A percentile compares a stretch with the other conserved stretches of the same genome.
phyloP scores from a whole-genome alignment of 2,888 invertebrate genomes.

The Pyralis farinalis region DNA sequence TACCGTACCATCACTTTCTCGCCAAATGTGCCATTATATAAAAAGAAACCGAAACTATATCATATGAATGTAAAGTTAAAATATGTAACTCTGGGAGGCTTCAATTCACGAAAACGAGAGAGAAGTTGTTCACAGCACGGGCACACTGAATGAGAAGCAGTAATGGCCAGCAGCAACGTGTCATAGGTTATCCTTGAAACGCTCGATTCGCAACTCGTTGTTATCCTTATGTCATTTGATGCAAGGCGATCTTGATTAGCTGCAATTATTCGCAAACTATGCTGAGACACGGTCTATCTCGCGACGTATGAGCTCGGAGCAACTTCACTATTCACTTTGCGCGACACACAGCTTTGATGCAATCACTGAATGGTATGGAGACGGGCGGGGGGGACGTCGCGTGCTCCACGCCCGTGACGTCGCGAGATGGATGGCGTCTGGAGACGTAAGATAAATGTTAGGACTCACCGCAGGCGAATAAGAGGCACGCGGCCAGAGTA shows the following conservation, averaged over 20 bases:
- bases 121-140: constrained; percentile 37
- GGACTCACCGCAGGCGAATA: constrained; percentile 80
- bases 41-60: no score
- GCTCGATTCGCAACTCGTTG: constrained; percentile 43
- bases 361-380: constrained; percentile 56
- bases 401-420: constrained; percentile 67
- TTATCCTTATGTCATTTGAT: constrained; percentile 58
- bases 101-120: constrained; percentile 13
- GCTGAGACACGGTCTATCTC: constrained; percentile 62
- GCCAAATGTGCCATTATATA: constrained; percentile 35
- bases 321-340: constrained; percentile 73
- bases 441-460: constrained; percentile 74
- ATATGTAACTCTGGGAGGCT: constrained; percentile 27
- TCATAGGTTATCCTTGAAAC: constrained; percentile 63
- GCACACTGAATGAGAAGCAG: constrained; percentile 38
- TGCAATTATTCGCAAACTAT: constrained; percentile 57
- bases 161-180: constrained; percentile 39
- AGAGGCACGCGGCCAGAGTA: constrained; percentile 79
- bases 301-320: constrained; percentile 50
- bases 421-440: constrained; percentile 69
- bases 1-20: constrained; percentile 18
- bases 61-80: no score
- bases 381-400: constrained; percentile 51
- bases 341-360: constrained; percentile 56
- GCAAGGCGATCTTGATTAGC: constrained; percentile 55